Conservation (phyloP, 2,888 invertebrate genomes). For the Nemurella pictetii region DNA sequence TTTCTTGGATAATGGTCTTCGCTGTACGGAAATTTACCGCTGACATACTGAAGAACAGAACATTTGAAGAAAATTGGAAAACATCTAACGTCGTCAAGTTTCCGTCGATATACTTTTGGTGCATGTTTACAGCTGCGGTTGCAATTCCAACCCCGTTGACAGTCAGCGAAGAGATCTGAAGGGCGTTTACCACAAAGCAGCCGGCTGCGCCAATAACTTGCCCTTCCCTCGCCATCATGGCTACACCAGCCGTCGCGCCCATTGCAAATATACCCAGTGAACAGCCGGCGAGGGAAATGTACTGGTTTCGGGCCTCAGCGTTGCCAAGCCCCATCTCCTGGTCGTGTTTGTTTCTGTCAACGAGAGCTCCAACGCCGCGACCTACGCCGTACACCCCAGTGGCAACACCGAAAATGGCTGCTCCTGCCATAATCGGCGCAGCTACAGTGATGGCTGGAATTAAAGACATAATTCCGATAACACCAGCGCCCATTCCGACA, state of each 20-base stretch:
- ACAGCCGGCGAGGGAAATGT: conserved; percentile 24
- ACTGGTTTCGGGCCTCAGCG: conserved; percentile 29
- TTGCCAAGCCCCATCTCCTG: conserved; percentile 32
- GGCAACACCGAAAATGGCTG: not conserved
- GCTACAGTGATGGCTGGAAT: conserved; percentile 49
- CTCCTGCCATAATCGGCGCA: not conserved
- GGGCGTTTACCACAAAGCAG: not conserved
- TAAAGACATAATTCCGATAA: not conserved
- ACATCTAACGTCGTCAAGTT: conserved; percentile 32
- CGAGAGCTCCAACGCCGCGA: conserved; percentile 12
- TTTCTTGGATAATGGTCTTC: conserved; percentile 24
- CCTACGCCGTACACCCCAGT: conserved; percentile 32
- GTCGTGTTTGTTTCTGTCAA: conserved; percentile 32
- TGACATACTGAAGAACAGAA: conserved; percentile 35
- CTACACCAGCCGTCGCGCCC: not conserved
- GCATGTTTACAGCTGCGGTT: conserved; percentile 6
- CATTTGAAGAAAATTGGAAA: conserved; percentile 35
- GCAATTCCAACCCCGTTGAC: conserved; percentile 35
- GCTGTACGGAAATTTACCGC: conserved; percentile 35
- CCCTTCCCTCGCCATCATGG: conserved; percentile 29
- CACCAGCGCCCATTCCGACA: conserved; percentile 15
- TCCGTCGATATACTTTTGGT: conserved; percentile 3
- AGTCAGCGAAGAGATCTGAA: conserved; percentile 16
- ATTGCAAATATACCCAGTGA: conserved; percentile 34
- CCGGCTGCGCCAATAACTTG: conserved; percentile 23